Evolutionary conservation across 2,113 vertebrate genomes (phyloP), one percentile per base, ranked within the genome.

Genomic region (Saiga tatarica): DNA sequence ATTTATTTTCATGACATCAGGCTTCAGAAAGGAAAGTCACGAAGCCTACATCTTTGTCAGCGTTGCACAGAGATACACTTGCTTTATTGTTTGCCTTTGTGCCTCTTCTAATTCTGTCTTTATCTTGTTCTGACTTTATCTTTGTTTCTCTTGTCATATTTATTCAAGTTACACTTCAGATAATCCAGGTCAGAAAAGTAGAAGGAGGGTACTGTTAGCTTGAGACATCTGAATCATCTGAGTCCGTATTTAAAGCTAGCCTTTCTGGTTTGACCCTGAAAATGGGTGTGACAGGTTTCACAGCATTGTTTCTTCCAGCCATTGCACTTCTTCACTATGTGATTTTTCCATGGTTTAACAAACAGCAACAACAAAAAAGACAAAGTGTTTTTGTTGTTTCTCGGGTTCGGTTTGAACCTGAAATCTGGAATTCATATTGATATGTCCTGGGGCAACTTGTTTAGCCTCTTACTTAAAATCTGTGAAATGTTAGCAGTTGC

Each of bases 11-110:
- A 64, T 78, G 67, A 26, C 39, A 55, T 33, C 36, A 55, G 0
- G 17, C 76, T 47, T 89, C n/a, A 30, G 25, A 28, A 85, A 50
- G 5, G 33, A 47, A 79, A 64, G 87, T 36, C 64, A 30, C 7
- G 4, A 85, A 45, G 5, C 45, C 17, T 87, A 5, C 3, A 1
- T 87, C 30, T 71, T 36, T 47, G 10, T 39, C 52, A 55, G 8
- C 6, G 0, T 53, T n/a, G 1, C 55, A 10, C 5, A 28, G 53
- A 76, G 17, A 13, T 17, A 11, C 7, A 5, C 13, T 19, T 47
- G 9, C 25, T 39, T 53, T 1, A 0, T 23, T n/a, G 12, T 42
- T 84, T 71, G 81, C n/a, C 45, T 5, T 52, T 16, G 1, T 12
- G 42, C 9, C 16, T 5, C 52, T n/a, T 36, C 26, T 53, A 0